Base-by-base conservation (phyloP, 2,113 vertebrate species). In the Cyprinodon tularosa region DNA sequence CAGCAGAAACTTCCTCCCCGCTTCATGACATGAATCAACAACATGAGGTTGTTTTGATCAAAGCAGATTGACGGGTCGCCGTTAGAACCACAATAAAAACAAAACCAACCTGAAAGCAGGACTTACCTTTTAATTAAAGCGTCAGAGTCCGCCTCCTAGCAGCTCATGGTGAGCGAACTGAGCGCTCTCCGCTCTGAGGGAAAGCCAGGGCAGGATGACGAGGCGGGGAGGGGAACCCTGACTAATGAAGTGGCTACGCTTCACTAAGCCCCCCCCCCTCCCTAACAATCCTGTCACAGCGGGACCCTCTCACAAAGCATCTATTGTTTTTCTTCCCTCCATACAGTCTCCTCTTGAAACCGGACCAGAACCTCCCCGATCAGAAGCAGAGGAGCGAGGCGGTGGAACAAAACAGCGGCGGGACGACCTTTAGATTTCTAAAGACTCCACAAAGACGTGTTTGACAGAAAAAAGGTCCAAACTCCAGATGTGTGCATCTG, bases 211-310 rank as follows among this genome's bases (percentile, higher is more conserved):
- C 83, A 76, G 74, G 47, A n/a, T n/a, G 71, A 57, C 12, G 60
- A 67, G 61, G 39, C 13, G 17, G 74, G 72, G 71, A 64, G 80
- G 86, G 88, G 86, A 85, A 84, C 73, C 88, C 87, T 77, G 84
- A 89, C 89, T 91, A 92, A 93, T 93, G 88, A 93, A 91, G 89
- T 89, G 88, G 87, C 83, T 89, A 59, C 13, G 89, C 89, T 90
- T 70, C 68, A 15, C 81, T 90, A 83, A 89, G 72, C 83, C 53
- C 76, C 20, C 57, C 20, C 13, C 47, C 69, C 22, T 65, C 69
- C 48, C 47, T 20, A 70, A 83, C 88, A 91, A 90, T 84, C 80
- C 83, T 79, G 69, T 88, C 89, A 90, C 45, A 38, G 78, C 40
- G 68, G 89, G 87, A 89, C 84, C 81, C 71, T 80, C 79, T 76